Evolutionary conservation across 2,113 vertebrate species (phyloP), one percentile per base, ranked within the genome.

Genomic region (Telmatochromis sp.): DNA sequence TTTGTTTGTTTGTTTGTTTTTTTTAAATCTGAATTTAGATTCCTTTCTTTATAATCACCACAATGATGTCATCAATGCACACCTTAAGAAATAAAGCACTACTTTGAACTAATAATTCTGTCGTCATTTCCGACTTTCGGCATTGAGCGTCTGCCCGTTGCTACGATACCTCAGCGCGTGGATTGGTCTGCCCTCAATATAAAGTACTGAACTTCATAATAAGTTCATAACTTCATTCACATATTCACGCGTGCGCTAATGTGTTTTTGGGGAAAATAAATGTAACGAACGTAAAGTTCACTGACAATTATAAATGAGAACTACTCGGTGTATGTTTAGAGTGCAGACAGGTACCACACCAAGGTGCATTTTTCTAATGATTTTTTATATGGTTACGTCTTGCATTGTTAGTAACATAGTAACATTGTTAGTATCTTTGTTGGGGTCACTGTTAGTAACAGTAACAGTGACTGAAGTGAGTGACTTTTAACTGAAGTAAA

Each of bases 191-290:
- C 26, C 57, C 26, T 31, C 26, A 1, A 6, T 58, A 58, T 58
- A 17, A 58, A 17, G 57, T 60, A 60, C 1, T 60, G 26, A 33
- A 31, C 26, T 17, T 60, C 57, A 0, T 33, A 60, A 60, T 60
- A 60, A 33, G 57, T 60, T 60, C 9, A 19, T 60, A 60, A 60
- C 57, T 60, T 60, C 9, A 33, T 63, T 63, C 58, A 11, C 15
- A 33, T 63, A 11, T 63, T 33, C 58, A 63, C 15, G 28, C 28
- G 15, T 33, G 58, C 15, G 11, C 9, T 63, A 11, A 63, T 19
- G 28, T 33, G 9, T 33, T 63, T 33, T 1, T 2, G 2, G 28
- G 9, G 0, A 33, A 63, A 63, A 63, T 33, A 19, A 63, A 63
- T 63, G 5, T 63, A 63, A 19, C 4, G 28, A 19, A 63, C 15